Conservation (phyloP, 2,888 invertebrate genomes). For the Agrenia bidenticulata region DNA sequence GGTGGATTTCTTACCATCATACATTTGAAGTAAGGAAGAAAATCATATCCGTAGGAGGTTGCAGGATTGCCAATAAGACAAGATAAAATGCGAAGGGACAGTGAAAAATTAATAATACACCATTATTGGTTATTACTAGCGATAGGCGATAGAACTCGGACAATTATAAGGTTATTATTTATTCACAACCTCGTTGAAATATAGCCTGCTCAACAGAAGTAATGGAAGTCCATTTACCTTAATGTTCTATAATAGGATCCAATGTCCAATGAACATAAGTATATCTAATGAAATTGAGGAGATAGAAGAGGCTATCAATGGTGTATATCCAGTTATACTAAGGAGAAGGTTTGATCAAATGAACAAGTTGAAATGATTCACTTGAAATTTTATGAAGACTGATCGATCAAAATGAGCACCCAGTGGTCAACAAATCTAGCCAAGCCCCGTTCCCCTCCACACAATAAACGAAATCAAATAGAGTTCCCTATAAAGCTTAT, state of each 20-base stretch:
- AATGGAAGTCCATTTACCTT: not conserved
- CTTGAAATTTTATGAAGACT: not conserved
- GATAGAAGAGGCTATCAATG: no score
- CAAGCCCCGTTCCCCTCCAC: not conserved
- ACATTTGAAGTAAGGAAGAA: no score
- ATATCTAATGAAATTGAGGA: no score
- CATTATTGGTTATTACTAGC: conserved; percentile 10
- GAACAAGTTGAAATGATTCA: not conserved
- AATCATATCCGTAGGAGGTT: no score
- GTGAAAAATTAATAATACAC: conserved; percentile 8
- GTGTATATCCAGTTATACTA: no score
- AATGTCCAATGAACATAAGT: no score
- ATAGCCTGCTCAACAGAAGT: not conserved
- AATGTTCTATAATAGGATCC: not conserved
- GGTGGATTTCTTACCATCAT: no score
- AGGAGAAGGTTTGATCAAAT: no score
- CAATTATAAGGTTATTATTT: conserved; percentile 5
- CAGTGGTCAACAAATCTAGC: not conserved
- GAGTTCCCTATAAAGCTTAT: no score
- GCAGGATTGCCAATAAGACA: no score
- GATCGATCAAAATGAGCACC: not conserved
- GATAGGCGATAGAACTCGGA: not conserved
- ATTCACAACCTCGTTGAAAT: conserved; percentile 1
- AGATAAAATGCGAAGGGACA: no score
- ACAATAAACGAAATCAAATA: no score